Evolutionary conservation across 1,140 invertebrate species (phyloP).

Genomic region (Achroia grisella): DNA sequence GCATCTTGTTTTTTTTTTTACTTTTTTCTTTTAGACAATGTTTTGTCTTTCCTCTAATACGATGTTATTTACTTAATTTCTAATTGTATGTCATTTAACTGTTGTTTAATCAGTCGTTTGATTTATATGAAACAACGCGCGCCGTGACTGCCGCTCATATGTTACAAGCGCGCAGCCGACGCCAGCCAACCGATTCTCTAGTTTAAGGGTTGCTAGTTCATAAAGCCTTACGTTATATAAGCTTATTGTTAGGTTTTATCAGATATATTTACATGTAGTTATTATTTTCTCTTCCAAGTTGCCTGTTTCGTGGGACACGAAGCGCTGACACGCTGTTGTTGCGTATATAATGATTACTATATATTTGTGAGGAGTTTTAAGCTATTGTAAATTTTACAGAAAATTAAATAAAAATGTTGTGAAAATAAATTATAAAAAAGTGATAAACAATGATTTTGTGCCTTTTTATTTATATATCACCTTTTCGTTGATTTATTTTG

Average conservation of each 20-base stretch:
- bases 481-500: too few relatives aligned
- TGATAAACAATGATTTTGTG: conserved; percentile 60
- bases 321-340: conserved; percentile 43
- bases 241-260: conserved; percentile 57
- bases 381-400: conserved; percentile 74
- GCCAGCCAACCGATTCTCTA: conserved; percentile 58
- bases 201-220: conserved; percentile 46
- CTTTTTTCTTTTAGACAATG: too few relatives aligned
- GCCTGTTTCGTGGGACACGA: conserved; percentile 50
- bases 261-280: conserved; percentile 59
- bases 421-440: conserved; percentile 73
- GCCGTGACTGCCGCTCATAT: conserved; percentile 53
- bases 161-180: conserved; percentile 48
- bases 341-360: conserved; percentile 54
- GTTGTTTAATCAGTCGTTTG: background rate
- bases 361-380: conserved; percentile 73
- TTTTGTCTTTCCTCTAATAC: too few relatives aligned
- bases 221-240: conserved; percentile 55
- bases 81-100: background rate
- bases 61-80: too few relatives aligned
- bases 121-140: conserved; percentile 11
- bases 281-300: conserved; percentile 59
- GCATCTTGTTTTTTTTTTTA: too few relatives aligned
- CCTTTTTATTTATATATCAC: conserved; percentile 40
- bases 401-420: conserved; percentile 72